A percentile compares a stretch with the other conserved stretches of the same genome.
These are phyloP conservation scores for Sitophilus oryzae DNA, from an alignment of 1,140 invertebrate genomes.

Conservation along the genomic window DNA sequence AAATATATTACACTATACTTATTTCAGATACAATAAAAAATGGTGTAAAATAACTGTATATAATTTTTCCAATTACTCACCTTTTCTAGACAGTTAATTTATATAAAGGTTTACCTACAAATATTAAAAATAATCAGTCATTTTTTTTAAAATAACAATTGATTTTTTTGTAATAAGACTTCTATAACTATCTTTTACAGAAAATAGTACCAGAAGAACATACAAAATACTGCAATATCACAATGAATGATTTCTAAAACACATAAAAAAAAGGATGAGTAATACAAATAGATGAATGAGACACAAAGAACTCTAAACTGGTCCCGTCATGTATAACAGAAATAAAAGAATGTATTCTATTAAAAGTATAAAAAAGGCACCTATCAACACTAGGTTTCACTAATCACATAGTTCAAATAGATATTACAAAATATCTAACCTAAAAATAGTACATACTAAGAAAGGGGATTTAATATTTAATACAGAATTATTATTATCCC, in stretches of 20 bases:
- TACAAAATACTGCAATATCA: slow-evolving; percentile 4
- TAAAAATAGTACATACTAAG: slow-evolving; percentile 4
- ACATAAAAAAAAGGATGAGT: not conserved
- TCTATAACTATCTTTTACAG: not conserved
- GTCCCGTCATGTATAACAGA: slow-evolving; percentile 9
- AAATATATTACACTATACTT: too few species aligned
- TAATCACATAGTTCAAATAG: too few species aligned
- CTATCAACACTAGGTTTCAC: slow-evolving; percentile 1
- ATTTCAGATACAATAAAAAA: too few species aligned
- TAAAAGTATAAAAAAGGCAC: slow-evolving; percentile 17
- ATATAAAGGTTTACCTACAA: not conserved
- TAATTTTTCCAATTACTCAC: not conserved
- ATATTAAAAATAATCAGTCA: slow-evolving; percentile 23
- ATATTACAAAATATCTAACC: slow-evolving; percentile 4
- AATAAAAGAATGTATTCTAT: slow-evolving; percentile 7
- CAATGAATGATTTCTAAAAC: not conserved
- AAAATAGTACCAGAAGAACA: too few species aligned
- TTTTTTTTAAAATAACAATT: slow-evolving; percentile 16
- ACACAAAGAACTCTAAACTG: slow-evolving; percentile 10
- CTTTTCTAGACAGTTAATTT: not conserved
- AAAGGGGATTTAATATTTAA: too few species aligned
- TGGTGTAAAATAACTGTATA: too few species aligned
- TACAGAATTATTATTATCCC: too few species aligned
- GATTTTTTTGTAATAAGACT: slow-evolving; percentile 5
- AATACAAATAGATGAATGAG: not conserved